phyloP scores from a whole-genome alignment of 2,113 vertebrate genomes.

The Brachirus orientalis region DNA sequence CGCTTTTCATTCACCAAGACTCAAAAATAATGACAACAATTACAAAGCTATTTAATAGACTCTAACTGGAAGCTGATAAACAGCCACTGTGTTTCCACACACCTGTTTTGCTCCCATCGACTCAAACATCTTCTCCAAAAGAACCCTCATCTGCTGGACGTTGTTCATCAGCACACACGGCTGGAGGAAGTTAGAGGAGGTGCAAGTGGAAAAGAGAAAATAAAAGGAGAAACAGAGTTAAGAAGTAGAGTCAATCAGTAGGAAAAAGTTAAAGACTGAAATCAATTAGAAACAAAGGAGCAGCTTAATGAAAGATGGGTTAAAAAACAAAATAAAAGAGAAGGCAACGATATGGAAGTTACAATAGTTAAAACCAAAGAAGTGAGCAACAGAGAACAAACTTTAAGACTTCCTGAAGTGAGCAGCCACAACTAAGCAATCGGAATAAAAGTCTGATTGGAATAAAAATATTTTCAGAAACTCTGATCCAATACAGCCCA shows the following conservation, averaged over 20 bases:
- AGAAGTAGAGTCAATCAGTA: neutral
- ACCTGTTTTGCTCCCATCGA: conserved; percentile 99
- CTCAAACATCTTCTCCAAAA: conserved; percentile 99
- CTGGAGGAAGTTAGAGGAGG: conserved; percentile 63
- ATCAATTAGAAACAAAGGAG: neutral
- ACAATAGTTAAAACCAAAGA: too few relatives aligned
- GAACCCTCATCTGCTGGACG: conserved; percentile 94
- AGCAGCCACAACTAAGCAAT: too few relatives aligned
- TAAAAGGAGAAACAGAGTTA: neutral
- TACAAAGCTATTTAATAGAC: neutral
- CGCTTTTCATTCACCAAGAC: too few relatives aligned
- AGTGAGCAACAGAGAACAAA: too few relatives aligned
- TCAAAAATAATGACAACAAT: too few relatives aligned
- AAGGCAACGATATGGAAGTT: fast-evolving
- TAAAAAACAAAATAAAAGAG: neutral
- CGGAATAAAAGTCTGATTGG: too few relatives aligned
- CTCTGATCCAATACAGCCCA: too few relatives aligned
- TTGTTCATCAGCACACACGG: conserved; percentile 96
- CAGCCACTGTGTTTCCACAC: neutral
- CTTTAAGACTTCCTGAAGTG: too few relatives aligned
- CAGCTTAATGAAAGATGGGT: neutral
- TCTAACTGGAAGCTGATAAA: too few relatives aligned
- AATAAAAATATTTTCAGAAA: too few relatives aligned
- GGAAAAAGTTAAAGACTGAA: neutral
- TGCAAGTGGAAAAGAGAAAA: neutral